Percentiles rank a stretch among this genome's conserved stretches.
phyloP scores from a whole-genome alignment of 2,888 invertebrate genomes.

The Esperia sulphurella region DNA sequence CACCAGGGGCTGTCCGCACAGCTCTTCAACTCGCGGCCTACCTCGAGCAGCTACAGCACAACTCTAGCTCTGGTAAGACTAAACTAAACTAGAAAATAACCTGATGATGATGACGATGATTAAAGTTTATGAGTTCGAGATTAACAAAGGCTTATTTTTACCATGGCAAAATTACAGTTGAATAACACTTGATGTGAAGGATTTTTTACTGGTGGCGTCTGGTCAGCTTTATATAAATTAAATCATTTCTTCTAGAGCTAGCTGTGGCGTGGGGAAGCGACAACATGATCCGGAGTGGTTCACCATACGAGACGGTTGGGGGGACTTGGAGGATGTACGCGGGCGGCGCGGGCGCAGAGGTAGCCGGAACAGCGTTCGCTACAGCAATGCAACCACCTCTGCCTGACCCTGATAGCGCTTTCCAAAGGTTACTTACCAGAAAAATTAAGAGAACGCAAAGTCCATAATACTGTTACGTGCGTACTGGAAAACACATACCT shows the following conservation, averaged over 20 bases:
- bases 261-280: slow-evolving; percentile 23
- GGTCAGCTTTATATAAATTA: too few species aligned
- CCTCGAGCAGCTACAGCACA: slow-evolving; percentile 71
- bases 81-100: too few species aligned
- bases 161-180: too few species aligned
- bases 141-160: too few species aligned
- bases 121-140: too few species aligned
- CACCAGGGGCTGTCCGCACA: slow-evolving; percentile 60
- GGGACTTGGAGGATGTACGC: slow-evolving; percentile 41
- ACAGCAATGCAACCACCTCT: slow-evolving; percentile 37
- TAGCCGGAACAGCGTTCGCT: slow-evolving; percentile 27
- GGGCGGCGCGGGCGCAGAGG: slow-evolving; percentile 32
- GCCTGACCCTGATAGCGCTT: slow-evolving; percentile 21
- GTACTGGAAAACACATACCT: too few species aligned
- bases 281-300: slow-evolving; percentile 3
- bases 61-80: slow-evolving; percentile 50
- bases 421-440: slow-evolving; percentile 28
- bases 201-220: too few species aligned
- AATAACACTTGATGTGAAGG: too few species aligned
- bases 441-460: too few species aligned
- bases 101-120: too few species aligned
- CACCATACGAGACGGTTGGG: slow-evolving; percentile 11
- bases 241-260: slow-evolving; percentile 19
- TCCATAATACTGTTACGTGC: too few species aligned
- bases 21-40: slow-evolving; percentile 74